Evolutionary conservation across 2,113 vertebrate species (phyloP).

Genomic region (Nematolebias whitei): DNA sequence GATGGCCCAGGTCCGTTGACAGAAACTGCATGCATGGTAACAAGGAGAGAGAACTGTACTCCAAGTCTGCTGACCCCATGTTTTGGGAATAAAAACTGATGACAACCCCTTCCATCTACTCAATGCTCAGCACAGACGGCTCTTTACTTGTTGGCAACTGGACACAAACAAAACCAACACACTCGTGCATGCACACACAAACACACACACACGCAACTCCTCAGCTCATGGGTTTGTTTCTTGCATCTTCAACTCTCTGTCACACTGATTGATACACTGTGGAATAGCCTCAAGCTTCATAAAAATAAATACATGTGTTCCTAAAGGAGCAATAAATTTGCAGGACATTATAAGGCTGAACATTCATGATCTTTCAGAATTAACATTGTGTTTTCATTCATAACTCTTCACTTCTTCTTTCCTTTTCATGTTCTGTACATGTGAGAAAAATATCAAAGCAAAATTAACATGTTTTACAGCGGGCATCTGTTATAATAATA

Average conservation of each 20-base stretch:
- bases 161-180: neutral
- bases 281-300: constrained; percentile 70
- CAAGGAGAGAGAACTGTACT: constrained; percentile 40
- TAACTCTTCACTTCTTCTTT: neutral
- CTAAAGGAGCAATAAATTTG: constrained; percentile 45
- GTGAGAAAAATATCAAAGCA: constrained; percentile 45
- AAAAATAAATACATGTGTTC: constrained; percentile 56
- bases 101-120: constrained; percentile 26
- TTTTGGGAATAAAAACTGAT: constrained; percentile 63
- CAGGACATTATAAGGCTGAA: constrained; percentile 50
- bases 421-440: constrained; percentile 49
- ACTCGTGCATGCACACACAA: neutral
- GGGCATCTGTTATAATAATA: constrained; percentile 49
- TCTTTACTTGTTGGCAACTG: neutral
- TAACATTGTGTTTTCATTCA: constrained; percentile 26
- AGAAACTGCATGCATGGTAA: constrained; percentile 61
- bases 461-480: constrained; percentile 34
- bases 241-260: constrained; percentile 74
- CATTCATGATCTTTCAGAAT: constrained; percentile 42
- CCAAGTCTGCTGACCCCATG: constrained; percentile 73
- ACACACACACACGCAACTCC: constrained; percentile 3
- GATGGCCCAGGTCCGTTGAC: constrained; percentile 70
- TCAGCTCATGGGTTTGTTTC: constrained; percentile 60
- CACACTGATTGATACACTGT: constrained; percentile 76
- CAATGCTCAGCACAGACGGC: neutral